Percentiles rank a stretch among this genome's conserved stretches.
These are phyloP conservation scores for Galbula dea DNA, from an alignment of 2,113 vertebrate genomes.

Conservation along the genomic window DNA sequence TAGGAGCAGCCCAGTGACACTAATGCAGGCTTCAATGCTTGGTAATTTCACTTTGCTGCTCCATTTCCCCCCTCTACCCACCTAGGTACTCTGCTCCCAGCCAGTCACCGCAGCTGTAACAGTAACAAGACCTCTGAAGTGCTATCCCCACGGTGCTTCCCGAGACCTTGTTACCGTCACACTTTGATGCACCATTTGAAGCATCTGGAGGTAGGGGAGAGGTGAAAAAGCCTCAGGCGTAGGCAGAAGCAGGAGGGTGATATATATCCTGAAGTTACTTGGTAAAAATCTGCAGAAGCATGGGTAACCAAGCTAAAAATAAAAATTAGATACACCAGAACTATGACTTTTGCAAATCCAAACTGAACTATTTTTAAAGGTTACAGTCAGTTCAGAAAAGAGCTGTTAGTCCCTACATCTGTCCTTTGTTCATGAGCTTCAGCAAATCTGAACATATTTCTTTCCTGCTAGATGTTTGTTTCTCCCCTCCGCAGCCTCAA, in stretches of 20 bases:
- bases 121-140: neutral
- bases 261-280: neutral
- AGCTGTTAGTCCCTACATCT: neutral
- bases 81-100: neutral
- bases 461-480: neutral
- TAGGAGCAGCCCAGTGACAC: neutral
- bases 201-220: neutral
- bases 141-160: neutral
- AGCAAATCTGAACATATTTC: neutral
- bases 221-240: neutral
- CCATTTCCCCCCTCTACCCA: neutral
- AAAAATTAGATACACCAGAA: neutral
- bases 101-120: fast-evolving
- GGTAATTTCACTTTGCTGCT: neutral
- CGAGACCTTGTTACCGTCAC: neutral
- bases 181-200: neutral
- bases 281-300: neutral
- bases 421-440: neutral
- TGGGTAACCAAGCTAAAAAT: neutral
- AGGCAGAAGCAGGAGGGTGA: neutral
- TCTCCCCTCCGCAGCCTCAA: neutral
- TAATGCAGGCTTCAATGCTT: neutral
- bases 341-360: neutral
- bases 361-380: neutral
- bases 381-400: neutral